Percentiles rank a stretch among this genome's conserved stretches.
Evolutionary conservation across 2,797 vertebrate genomes (phyloP).

Genomic region (Sternotherus odoratus): DNA sequence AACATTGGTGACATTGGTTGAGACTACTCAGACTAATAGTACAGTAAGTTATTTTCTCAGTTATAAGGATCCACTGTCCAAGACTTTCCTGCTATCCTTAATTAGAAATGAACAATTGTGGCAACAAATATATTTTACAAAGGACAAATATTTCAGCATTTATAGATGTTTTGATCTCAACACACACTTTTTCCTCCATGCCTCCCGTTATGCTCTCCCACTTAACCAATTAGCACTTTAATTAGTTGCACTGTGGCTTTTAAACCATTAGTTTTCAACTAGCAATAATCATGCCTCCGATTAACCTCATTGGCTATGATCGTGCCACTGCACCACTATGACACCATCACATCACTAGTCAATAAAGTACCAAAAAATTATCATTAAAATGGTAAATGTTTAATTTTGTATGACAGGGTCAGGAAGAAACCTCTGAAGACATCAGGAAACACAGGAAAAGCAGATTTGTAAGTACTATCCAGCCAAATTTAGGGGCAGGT

Average conservation of each 20-base stretch:
- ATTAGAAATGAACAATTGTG: background rate
- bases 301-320: no score
- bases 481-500: no score
- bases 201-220: background rate
- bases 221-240: background rate
- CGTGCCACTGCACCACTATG: no score
- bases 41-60: background rate
- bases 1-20: background rate
- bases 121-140: background rate
- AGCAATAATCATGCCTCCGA: no score
- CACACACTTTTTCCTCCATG: background rate
- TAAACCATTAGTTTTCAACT: background rate
- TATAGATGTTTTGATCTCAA: background rate
- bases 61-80: background rate
- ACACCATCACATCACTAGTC: background rate
- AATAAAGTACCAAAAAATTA: background rate
- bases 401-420: background rate
- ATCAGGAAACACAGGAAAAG: background rate
- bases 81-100: background rate
- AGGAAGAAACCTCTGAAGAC: background rate
- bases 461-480: background rate
- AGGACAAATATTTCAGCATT: background rate
- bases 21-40: no score
- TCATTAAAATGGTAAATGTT: background rate
- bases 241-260: background rate